A percentile compares a stretch with the other conserved stretches of the same genome.
phyloP scores from a whole-genome alignment of 92 coral and sea anemone genomes.

The Diadumene lineata region DNA sequence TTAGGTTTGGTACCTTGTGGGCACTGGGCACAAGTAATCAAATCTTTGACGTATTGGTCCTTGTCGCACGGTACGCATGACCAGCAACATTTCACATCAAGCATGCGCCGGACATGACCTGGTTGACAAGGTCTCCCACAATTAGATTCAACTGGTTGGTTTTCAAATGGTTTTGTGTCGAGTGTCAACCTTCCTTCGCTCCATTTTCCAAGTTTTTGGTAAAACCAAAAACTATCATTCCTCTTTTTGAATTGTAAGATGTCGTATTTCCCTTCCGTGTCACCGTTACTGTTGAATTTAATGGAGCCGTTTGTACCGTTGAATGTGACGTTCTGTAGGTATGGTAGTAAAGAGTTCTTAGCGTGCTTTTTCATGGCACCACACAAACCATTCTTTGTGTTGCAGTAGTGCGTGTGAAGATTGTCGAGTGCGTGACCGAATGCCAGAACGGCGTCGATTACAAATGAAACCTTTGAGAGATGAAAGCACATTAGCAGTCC shows the following conservation, averaged over 20 bases:
- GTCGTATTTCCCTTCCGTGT: constrained; percentile 61
- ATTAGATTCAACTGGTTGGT: constrained; percentile 42
- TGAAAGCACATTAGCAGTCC: too few species aligned
- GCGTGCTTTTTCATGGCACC: constrained; percentile 43
- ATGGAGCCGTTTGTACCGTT: constrained; percentile 66
- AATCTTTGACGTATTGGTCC: constrained; percentile 52
- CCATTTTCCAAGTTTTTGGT: constrained; percentile 58
- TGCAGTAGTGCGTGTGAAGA: constrained; percentile 54
- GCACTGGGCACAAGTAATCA: constrained; percentile 66
- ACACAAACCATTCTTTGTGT: constrained; percentile 62
- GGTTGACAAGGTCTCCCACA: constrained; percentile 69
- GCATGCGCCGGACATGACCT: constrained; percentile 47
- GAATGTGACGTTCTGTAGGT: constrained; percentile 64
- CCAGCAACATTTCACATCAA: constrained; percentile 74
- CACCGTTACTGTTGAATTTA: constrained; percentile 60
- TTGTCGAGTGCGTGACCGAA: constrained; percentile 78
- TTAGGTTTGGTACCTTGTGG: constrained; percentile 54
- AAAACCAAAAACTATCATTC: not conserved
- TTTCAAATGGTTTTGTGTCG: not conserved
- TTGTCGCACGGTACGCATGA: constrained; percentile 61
- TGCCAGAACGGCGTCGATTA: constrained; percentile 77
- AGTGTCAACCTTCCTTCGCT: constrained; percentile 42
- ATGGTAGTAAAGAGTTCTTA: constrained; percentile 46
- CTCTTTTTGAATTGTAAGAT: constrained; percentile 30
- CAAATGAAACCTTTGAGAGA: constrained; percentile 39